phyloP scores from a whole-genome alignment of 2,888 invertebrate species.

The Aelia acuminata region DNA sequence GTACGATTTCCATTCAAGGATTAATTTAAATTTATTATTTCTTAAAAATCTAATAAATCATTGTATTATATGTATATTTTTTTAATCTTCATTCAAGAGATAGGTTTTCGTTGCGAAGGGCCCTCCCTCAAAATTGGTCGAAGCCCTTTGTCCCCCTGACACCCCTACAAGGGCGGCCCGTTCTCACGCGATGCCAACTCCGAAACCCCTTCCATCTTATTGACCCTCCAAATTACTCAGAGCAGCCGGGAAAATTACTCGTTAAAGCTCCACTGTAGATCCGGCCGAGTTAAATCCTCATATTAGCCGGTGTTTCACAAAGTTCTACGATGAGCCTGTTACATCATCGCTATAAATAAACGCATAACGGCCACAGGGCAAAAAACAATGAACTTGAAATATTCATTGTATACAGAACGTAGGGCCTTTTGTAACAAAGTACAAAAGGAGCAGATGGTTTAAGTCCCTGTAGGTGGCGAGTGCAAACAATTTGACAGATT shows the following conservation, averaged over 20 bases:
- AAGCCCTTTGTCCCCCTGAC: not conserved
- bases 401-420: not conserved
- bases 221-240: constrained; percentile 31
- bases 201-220: constrained; percentile 31
- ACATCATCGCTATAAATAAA: not conserved
- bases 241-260: constrained; percentile 16
- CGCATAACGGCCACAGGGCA: not conserved
- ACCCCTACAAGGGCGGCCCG: constrained; percentile 13
- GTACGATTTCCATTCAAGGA: not conserved
- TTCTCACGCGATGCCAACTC: constrained; percentile 27
- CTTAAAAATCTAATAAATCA: not conserved
- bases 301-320: constrained; percentile 21
- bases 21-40: not conserved
- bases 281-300: not conserved
- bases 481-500: not conserved
- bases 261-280: constrained; percentile 1
- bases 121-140: not conserved
- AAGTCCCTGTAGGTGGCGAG: not conserved
- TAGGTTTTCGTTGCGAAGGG: not conserved
- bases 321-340: not conserved
- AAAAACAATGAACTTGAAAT: constrained; percentile 42
- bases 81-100: not conserved
- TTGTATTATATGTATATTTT: not conserved
- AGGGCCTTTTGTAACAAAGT: constrained; percentile 2
- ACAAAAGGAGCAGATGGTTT: constrained; percentile 10